These are phyloP conservation scores for Zootoca vivipara DNA, from an alignment of 2,113 vertebrate genomes.

Conservation along the genomic window DNA sequence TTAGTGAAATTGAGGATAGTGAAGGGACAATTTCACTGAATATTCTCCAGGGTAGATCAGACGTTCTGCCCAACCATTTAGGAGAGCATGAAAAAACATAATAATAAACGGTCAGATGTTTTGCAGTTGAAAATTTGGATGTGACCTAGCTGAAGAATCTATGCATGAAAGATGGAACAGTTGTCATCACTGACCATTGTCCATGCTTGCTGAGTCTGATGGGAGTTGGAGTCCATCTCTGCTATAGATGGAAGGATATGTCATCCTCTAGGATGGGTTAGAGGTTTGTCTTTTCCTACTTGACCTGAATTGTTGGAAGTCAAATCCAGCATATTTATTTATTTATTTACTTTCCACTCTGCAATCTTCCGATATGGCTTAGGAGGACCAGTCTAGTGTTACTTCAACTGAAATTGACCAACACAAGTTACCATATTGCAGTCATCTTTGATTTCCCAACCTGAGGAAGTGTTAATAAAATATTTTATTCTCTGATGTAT, in stretches of 20 bases:
- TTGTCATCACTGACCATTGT: too few relatives aligned
- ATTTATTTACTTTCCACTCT: background rate
- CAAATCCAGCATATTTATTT: background rate
- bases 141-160: too few relatives aligned
- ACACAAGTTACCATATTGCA: background rate
- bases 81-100: too few relatives aligned
- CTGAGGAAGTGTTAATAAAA: background rate
- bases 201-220: too few relatives aligned
- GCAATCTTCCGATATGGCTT: background rate
- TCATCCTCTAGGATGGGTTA: background rate
- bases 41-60: too few relatives aligned
- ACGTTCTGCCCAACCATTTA: too few relatives aligned
- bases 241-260: background rate
- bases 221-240: too few relatives aligned
- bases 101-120: too few relatives aligned
- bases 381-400: background rate
- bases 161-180: too few relatives aligned
- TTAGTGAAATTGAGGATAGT: too few relatives aligned
- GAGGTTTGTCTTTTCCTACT: background rate
- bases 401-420: background rate
- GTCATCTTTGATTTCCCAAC: background rate
- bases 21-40: too few relatives aligned
- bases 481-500: background rate
- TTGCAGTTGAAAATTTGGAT: too few relatives aligned
- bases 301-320: background rate